Evolutionary conservation across 2,113 vertebrate species (phyloP), one percentile per base, ranked within the genome.

Genomic region (Psammodynastes pulverulentus): DNA sequence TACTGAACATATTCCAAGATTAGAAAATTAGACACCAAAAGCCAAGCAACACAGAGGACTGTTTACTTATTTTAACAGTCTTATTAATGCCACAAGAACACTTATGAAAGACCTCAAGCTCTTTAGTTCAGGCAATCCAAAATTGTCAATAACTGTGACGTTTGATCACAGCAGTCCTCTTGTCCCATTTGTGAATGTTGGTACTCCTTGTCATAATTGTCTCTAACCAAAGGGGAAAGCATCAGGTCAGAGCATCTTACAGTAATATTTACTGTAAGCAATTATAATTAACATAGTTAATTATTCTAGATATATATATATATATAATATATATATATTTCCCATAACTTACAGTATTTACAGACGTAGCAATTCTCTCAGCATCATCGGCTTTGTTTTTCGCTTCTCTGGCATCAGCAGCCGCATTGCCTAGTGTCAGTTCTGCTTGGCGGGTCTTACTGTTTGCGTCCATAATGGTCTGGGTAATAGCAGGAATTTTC

Each of bases 391-490:
- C 99, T 91, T 98, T 99, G 43, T 17, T 91, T 95, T 98, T 99
- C 79, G 99, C 99, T 29, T 99, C 98, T 0, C 96, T 97, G 91
- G 99, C 99, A 0, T 99, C 98, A 0, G 97, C 97, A 0, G 98
- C 98, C 0, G 99, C 99, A 0, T 97, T 99, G 87, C 99, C 99
- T 0, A 99, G 97, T 0, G 98, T 98, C 26, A 94, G 95, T 96
- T 99, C 98, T 0, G 99, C 99, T 95, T 98, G 98, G 10, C 92
- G 96, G 0, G 99, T 99, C 97, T 99, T 99, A 54, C 98, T 98
- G 0, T 98, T 98, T 95, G 99, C 99, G 12, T 98, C 98, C 0
- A 95, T 95, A 12, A 99, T 99, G 26, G 98, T 99, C 92, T 96
- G 98, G 62, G 98, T 98, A 94, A 99, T 99, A 94, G 92, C 91